phyloP scores from a whole-genome alignment of 2,113 vertebrate species.

The Illadopsis cleaveri region DNA sequence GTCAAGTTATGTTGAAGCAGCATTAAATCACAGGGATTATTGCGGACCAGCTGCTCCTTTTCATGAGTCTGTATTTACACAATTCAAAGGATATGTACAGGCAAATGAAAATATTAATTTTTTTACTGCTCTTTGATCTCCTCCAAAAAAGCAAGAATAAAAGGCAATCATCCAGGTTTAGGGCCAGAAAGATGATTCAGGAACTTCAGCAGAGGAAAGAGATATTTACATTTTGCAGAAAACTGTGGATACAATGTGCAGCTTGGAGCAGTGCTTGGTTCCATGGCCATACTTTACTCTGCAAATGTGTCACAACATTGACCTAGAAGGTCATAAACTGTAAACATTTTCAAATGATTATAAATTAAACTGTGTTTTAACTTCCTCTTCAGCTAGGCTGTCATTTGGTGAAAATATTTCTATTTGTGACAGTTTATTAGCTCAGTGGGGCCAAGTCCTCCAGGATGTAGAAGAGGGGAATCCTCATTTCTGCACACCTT shows the following conservation, averaged over 20 bases:
- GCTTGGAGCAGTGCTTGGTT: not conserved
- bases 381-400: not conserved
- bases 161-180: not conserved
- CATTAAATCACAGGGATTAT: constrained; percentile 15
- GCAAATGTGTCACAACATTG: not conserved
- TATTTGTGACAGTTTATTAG: not conserved
- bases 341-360: not conserved
- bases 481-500: not conserved
- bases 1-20: not conserved
- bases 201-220: not conserved
- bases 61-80: not conserved
- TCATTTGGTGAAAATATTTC: not conserved
- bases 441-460: not conserved
- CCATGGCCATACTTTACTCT: not conserved
- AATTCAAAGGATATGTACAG: constrained; percentile 1
- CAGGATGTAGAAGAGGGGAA: not conserved
- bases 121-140: constrained; percentile 11
- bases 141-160: not conserved
- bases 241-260: not conserved
- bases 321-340: not conserved
- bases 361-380: not conserved
- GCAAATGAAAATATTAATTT: not conserved
- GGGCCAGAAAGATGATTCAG: not conserved
- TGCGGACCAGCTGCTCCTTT: not conserved
- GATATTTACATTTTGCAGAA: not conserved